Evolutionary conservation across 2,888 invertebrate species (phyloP), one percentile per base, ranked within the genome.

Genomic region (Ariolimax columbianus): DNA sequence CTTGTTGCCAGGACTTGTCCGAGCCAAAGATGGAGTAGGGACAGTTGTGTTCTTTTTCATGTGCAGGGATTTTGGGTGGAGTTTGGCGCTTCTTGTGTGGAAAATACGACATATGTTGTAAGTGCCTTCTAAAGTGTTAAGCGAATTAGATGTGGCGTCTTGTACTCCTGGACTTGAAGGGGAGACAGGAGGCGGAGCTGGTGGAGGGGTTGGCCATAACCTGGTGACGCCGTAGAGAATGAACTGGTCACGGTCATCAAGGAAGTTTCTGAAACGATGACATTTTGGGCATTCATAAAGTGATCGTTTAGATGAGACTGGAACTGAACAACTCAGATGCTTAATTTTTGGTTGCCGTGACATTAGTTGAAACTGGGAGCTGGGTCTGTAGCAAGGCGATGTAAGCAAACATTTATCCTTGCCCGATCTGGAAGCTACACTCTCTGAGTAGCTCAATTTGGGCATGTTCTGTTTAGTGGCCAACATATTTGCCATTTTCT

Each of bases 171-270:
- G 36, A 19, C 36, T 36, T 26, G 73, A 47, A 26, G 72, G 26
- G 38, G 43, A 43, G n/a, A 73, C 1, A 17, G 43, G 26, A 1
- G 73, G 73, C 6, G 43, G 73, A 0, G 73, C 73, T 9, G 73
- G 73, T 26, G 72, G 72, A 47, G 73, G 73, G 0, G 47, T 73
- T 11, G 73, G 73, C 73, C 73, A 73, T 36, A 73, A 17, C n/a
- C 73, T 43, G 47, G 73, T 73, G 17, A 73, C 73, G n/a, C 73
- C 73, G n/a, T 73, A 73, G n/a, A 73, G 73, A 73, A 73, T 73
- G n/a, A 73, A 73, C 17, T 73, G 40, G 17, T 73, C 47, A 2
- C 73, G 73, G 17, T 73, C 73, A 1, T 73, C 73, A 1, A 73
- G 36, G 30, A 47, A 73, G 17, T 47, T 73, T 47, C 73, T 43